Evolutionary conservation across 2,888 invertebrate species (phyloP).

Genomic region (Caradrina kadenii): DNA sequence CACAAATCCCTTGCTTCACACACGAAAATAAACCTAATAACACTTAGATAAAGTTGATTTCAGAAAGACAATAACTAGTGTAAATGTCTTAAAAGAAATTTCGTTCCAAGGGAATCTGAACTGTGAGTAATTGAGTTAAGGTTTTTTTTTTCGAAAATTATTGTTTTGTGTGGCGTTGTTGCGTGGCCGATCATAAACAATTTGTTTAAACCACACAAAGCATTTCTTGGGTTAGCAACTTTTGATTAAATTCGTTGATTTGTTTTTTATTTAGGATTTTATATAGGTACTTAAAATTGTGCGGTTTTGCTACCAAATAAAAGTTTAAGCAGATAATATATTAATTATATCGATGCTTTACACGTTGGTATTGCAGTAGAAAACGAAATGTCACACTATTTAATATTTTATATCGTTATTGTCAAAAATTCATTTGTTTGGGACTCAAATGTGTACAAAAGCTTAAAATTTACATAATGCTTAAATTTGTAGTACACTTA

Average conservation of each 20-base stretch:
- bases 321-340: too few species aligned
- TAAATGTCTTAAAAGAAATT: neutral
- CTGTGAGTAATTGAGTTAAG: neutral
- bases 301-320: too few species aligned
- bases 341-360: too few species aligned
- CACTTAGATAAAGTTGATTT: neutral
- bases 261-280: too few species aligned
- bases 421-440: too few species aligned
- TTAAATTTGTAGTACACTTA: too few species aligned
- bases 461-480: too few species aligned
- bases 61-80: neutral
- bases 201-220: neutral
- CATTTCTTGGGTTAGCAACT: neutral
- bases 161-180: neutral
- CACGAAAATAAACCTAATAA: neutral
- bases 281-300: too few species aligned
- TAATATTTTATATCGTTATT: too few species aligned
- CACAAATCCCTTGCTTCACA: neutral
- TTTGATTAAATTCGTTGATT: neutral
- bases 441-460: too few species aligned
- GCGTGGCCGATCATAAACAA: neutral
- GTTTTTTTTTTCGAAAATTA: neutral
- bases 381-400: too few species aligned
- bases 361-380: too few species aligned
- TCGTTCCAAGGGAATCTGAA: neutral